These are phyloP conservation scores for Sarcophaga subvicina DNA, from an alignment of 2,888 invertebrate genomes.

Conservation along the genomic window DNA sequence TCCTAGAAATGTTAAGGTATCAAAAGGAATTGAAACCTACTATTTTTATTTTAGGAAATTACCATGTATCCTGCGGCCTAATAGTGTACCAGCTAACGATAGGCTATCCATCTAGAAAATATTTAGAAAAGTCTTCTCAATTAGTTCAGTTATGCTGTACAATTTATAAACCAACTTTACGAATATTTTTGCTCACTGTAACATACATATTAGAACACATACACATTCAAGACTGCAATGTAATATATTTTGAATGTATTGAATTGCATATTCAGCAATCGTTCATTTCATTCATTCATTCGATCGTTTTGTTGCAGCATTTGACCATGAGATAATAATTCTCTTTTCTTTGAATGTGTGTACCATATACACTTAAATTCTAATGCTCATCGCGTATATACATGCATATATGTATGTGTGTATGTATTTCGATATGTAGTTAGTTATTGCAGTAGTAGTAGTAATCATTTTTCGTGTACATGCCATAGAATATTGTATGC, in stretches of 20 bases:
- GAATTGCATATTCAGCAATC: conserved; percentile 65
- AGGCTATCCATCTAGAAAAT: too few species aligned
- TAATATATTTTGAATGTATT: conserved; percentile 43
- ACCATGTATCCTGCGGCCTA: too few species aligned
- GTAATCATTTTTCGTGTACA: background rate
- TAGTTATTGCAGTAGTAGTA: background rate
- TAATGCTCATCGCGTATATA: background rate
- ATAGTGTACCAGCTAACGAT: too few species aligned
- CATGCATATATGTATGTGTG: background rate
- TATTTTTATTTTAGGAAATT: too few species aligned
- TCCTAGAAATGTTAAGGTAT: too few species aligned
- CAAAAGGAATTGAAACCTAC: too few species aligned
- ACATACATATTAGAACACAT: background rate
- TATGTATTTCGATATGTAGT: background rate
- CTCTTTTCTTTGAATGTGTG: background rate
- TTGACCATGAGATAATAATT: conserved; percentile 49
- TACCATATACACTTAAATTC: background rate
- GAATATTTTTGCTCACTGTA: background rate
- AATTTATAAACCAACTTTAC: background rate
- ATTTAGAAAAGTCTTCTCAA: background rate
- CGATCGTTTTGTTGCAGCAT: conserved; percentile 61
- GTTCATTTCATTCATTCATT: conserved; percentile 31
- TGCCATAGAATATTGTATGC: background rate
- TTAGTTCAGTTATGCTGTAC: background rate
- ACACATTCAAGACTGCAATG: background rate